Evolutionary conservation across 2,797 vertebrate genomes (phyloP), one percentile per base, ranked within the genome.

Genomic region (Chanos chanos): DNA sequence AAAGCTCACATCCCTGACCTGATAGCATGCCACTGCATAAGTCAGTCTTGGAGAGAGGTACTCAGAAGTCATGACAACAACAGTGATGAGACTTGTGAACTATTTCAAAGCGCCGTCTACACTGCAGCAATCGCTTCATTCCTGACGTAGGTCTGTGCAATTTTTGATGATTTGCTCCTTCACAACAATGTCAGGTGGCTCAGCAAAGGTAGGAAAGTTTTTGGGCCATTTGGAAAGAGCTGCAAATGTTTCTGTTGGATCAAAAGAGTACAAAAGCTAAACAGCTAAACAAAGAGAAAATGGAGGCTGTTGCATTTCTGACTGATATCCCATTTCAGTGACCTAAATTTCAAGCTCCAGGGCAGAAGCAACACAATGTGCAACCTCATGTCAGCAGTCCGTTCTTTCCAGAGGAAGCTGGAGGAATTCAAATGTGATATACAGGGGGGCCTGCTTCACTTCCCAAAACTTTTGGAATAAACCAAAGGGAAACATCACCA

Each of bases 121-220:
- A 54, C 54, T 55, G 33, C 68, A 69, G 41, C 56, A 69, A n/a
- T 50, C 10, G 18, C 34, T 52, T 69, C 41, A 60, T 59, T 64
- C 24, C 33, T 64, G 8, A 54, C 34, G 37, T 44, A 63, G 49
- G 55, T 70, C 8, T 59, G 40, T 48, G 49, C 43, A 33, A 30
- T 18, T 10, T 59, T 58, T 52, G 30, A 62, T 52, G 39, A 66
- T 31, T 65, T 68, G 28, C 65, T 61, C 3, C 33, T 61, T 36
- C 70, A 66, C 57, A 53, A 58, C 22, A 58, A 63, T 18, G 19
- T 58, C 44, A 33, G 40, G 36, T 66, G 61, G 59, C 47, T 50
- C 24, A 63, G 58, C 25, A 63, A 53, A 41, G 47, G 41, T 36
- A 58, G 52, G 45, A 63, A 58, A 39, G 16, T 2, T 52, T 66